Percentiles rank a stretch among this genome's conserved stretches.
Conservation (phyloP, 2,888 invertebrate genomes). For the Zygothrica quintamaculata region DNA sequence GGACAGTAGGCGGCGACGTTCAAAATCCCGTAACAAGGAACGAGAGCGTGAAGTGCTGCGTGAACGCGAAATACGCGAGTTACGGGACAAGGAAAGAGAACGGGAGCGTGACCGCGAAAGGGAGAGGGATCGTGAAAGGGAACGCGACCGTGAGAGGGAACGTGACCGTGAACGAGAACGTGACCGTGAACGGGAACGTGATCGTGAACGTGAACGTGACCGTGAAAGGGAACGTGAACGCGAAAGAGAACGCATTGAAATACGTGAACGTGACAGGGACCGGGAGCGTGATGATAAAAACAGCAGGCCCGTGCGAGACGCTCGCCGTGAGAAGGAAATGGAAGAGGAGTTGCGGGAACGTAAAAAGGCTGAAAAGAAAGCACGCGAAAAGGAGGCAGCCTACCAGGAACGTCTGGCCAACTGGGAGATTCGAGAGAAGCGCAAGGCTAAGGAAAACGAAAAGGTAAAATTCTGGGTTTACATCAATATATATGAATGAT, state of each 20-base stretch:
- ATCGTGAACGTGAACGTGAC: slow-evolving; percentile 54
- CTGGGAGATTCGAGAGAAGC: slow-evolving; percentile 96
- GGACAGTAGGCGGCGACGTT: slow-evolving; percentile 71
- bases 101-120: slow-evolving; percentile 86
- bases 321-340: slow-evolving; percentile 91
- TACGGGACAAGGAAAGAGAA: slow-evolving; percentile 85
- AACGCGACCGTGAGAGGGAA: slow-evolving; percentile 86
- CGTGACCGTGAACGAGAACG: slow-evolving; percentile 86
- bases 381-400: slow-evolving; percentile 97
- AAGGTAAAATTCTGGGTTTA: slow-evolving; percentile 84
- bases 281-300: slow-evolving; percentile 84
- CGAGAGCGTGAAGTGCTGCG: slow-evolving; percentile 85
- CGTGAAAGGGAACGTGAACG: slow-evolving; percentile 52
- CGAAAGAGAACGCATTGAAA: slow-evolving; percentile 31
- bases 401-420: slow-evolving; percentile 93
- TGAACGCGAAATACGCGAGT: slow-evolving; percentile 59
- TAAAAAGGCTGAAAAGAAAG: slow-evolving; percentile 94
- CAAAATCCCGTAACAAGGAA: slow-evolving; percentile 85
- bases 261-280: slow-evolving; percentile 47
- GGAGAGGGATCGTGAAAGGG: slow-evolving; percentile 85
- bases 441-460: slow-evolving; percentile 95
- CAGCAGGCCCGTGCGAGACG: slow-evolving; percentile 87
- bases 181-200: slow-evolving; percentile 83
- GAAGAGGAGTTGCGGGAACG: slow-evolving; percentile 97
- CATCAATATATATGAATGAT: too few species aligned